Evolutionary conservation across 2,888 invertebrate species (phyloP).

Genomic region (Drosophila helvetica): DNA sequence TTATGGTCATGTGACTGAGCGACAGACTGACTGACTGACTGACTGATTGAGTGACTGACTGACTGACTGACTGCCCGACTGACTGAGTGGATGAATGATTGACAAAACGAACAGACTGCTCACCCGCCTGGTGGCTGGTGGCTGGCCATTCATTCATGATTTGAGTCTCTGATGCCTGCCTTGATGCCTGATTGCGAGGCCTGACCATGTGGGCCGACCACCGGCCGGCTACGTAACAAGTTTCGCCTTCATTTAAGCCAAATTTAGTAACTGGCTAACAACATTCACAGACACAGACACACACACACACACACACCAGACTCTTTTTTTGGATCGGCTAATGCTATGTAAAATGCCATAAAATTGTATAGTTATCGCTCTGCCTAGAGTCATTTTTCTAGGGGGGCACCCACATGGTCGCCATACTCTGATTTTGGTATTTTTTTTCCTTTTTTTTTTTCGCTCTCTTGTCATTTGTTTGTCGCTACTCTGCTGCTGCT

Average conservation of each 20-base stretch:
- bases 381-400: slow-evolving; percentile 66
- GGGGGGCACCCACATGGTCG: slow-evolving; percentile 59
- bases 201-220: slow-evolving; percentile 68
- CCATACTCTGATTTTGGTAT: slow-evolving; percentile 24
- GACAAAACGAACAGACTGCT: slow-evolving; percentile 27
- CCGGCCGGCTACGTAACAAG: slow-evolving; percentile 79
- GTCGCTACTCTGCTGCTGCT: slow-evolving; percentile 6
- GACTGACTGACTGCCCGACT: slow-evolving; percentile 34
- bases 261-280: slow-evolving; percentile 79
- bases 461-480: slow-evolving; percentile 3
- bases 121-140: slow-evolving; percentile 25
- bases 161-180: slow-evolving; percentile 36
- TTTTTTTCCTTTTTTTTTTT: slow-evolving; percentile 11
- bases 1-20: slow-evolving; percentile 60
- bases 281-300: slow-evolving; percentile 56
- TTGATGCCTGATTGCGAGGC: slow-evolving; percentile 8
- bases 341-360: slow-evolving; percentile 57
- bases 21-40: slow-evolving; percentile 35
- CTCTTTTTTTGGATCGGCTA: slow-evolving; percentile 48
- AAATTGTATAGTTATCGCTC: slow-evolving; percentile 56
- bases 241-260: slow-evolving; percentile 80
- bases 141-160: slow-evolving; percentile 69
- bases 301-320: slow-evolving; percentile 23
- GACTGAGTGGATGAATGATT: slow-evolving; percentile 11
- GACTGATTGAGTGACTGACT: slow-evolving; percentile 32